Evolutionary conservation across 2,113 vertebrate species (phyloP).

Genomic region (Cyanocitta stelleri): DNA sequence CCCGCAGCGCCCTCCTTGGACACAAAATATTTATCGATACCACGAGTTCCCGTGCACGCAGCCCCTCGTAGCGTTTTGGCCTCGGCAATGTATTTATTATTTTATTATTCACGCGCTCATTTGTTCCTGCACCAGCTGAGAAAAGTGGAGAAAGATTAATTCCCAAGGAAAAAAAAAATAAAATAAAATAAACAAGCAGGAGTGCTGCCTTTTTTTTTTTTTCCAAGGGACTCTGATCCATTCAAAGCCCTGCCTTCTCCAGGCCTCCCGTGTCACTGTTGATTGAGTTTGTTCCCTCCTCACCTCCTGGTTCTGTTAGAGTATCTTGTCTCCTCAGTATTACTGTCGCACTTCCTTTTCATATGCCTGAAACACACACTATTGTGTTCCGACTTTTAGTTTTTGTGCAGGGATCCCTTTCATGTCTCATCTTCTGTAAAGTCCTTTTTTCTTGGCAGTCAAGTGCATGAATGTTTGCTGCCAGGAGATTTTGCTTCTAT

Average conservation of each 20-base stretch:
- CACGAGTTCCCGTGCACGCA: not conserved
- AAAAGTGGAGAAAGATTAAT: slow-evolving; percentile 67
- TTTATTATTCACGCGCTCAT: slow-evolving; percentile 61
- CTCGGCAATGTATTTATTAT: slow-evolving; percentile 54
- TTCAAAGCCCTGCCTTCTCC: slow-evolving; percentile 41
- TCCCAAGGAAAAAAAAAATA: slow-evolving; percentile 9
- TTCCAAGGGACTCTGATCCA: slow-evolving; percentile 14
- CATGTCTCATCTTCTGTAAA: slow-evolving; percentile 72
- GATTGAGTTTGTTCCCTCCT: slow-evolving; percentile 65
- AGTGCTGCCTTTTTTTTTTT: not conserved
- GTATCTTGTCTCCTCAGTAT: slow-evolving; percentile 71
- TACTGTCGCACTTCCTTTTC: slow-evolving; percentile 65
- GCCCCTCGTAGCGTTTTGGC: not conserved
- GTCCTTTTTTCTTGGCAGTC: slow-evolving; percentile 76
- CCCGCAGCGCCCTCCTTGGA: not conserved
- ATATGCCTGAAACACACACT: slow-evolving; percentile 74
- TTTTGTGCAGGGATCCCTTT: slow-evolving; percentile 74
- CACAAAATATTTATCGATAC: not conserved
- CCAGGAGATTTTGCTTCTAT: slow-evolving; percentile 68
- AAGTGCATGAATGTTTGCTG: slow-evolving; percentile 72
- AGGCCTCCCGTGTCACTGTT: slow-evolving; percentile 47
- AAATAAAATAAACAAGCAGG: slow-evolving; percentile 15
- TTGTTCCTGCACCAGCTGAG: slow-evolving; percentile 50
- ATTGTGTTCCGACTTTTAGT: slow-evolving; percentile 74
- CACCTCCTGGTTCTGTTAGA: slow-evolving; percentile 44